Conservation (phyloP, 2,113 vertebrate species). For the Chlorocebus sabaeus region DNA sequence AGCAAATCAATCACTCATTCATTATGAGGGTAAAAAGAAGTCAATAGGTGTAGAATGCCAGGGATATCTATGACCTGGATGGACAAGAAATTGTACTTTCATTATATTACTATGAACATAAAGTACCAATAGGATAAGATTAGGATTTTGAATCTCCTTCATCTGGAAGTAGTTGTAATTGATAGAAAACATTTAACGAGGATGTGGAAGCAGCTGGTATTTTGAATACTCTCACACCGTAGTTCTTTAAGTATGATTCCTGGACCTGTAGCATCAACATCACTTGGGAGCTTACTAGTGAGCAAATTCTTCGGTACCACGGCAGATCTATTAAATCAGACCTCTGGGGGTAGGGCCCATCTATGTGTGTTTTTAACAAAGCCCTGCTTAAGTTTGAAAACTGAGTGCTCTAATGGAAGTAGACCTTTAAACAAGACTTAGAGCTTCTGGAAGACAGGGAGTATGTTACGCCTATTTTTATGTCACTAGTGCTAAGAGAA, state of each 20-base stretch:
- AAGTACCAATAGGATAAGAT: neutral
- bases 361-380: neutral
- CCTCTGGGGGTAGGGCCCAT: neutral
- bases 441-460: neutral
- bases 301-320: neutral
- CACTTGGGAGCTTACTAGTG: neutral
- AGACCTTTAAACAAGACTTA: neutral
- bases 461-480: neutral
- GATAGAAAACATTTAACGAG: neutral
- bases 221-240: neutral
- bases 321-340: neutral
- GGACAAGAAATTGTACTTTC: neutral
- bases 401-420: neutral
- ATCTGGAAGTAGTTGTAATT: neutral
- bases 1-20: neutral
- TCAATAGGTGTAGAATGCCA: no score
- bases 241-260: neutral
- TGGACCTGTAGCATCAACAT: neutral
- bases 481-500: neutral
- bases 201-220: neutral
- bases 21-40: neutral
- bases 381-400: neutral
- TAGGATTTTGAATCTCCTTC: neutral
- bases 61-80: neutral
- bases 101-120: neutral